Conservation (phyloP, 2,888 invertebrate genomes). For the Eupithecia vulgata region DNA sequence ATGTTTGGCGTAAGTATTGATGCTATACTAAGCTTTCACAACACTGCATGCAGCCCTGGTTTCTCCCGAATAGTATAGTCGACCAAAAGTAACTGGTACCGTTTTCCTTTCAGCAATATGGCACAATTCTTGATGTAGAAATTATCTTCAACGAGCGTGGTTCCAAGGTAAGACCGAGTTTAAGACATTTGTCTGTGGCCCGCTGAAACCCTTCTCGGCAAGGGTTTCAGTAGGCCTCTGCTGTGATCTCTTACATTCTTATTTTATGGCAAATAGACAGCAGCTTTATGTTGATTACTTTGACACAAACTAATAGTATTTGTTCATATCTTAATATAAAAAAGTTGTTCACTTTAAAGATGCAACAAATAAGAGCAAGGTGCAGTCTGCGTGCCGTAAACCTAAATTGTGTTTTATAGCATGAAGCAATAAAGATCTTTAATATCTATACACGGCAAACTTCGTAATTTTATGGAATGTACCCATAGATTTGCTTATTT, state of each 20-base stretch:
- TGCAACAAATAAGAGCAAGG: slow-evolving; percentile 9
- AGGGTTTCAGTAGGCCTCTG: slow-evolving; percentile 69
- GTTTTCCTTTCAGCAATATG: slow-evolving; percentile 95
- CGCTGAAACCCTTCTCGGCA: slow-evolving; percentile 62
- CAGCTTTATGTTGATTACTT: slow-evolving; percentile 5
- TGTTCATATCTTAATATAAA: background rate
- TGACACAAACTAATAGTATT: background rate
- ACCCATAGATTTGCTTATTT: slow-evolving; percentile 3
- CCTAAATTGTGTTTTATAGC: slow-evolving; percentile 22
- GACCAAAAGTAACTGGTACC: slow-evolving; percentile 56
- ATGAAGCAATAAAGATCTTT: slow-evolving; percentile 36
- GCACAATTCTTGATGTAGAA: slow-evolving; percentile 99
- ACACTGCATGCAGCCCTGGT: slow-evolving; percentile 55
- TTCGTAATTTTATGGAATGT: background rate
- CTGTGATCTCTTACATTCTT: slow-evolving; percentile 42
- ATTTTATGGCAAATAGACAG: slow-evolving; percentile 37
- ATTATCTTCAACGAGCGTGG: slow-evolving; percentile 99
- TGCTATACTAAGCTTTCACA: slow-evolving; percentile 35
- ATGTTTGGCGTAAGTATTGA: slow-evolving; percentile 96
- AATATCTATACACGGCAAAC: background rate
- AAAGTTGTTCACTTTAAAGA: background rate
- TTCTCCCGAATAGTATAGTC: slow-evolving; percentile 40
- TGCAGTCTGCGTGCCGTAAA: slow-evolving; percentile 34
- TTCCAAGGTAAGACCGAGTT: slow-evolving; percentile 95
- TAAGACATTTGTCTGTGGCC: slow-evolving; percentile 57